Evolutionary conservation across 2,113 vertebrate species (phyloP).

Genomic region (Rhea pennata): DNA sequence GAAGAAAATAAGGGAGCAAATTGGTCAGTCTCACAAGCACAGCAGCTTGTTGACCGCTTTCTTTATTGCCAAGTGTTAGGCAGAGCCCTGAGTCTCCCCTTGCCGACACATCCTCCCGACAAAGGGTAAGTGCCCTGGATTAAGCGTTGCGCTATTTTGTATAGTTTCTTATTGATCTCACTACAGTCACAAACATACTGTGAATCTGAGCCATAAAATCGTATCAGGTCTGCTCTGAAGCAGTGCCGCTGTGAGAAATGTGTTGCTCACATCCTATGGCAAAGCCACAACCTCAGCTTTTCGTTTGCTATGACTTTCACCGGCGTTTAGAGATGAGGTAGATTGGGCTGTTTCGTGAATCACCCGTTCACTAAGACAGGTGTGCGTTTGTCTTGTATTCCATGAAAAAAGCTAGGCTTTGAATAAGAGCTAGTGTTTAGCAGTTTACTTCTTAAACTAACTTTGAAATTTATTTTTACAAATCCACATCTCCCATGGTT

Average conservation of each 20-base stretch:
- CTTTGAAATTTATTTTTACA: background rate
- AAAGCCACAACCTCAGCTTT: background rate
- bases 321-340: background rate
- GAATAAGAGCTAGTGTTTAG: background rate
- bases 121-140: background rate
- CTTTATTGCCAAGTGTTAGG: background rate
- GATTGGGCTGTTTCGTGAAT: background rate
- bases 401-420: background rate
- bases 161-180: background rate
- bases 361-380: background rate
- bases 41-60: background rate
- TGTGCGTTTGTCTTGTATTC: background rate
- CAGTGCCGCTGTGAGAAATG: rapidly evolving
- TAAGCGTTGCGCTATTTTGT: background rate
- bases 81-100: background rate
- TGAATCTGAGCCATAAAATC: background rate
- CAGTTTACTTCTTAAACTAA: background rate
- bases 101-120: background rate
- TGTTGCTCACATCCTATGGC: background rate
- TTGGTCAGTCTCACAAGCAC: background rate
- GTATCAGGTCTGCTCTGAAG: background rate
- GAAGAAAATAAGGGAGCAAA: background rate
- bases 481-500: background rate
- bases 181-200: background rate
- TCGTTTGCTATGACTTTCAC: background rate